A percentile compares a stretch with the other conserved stretches of the same genome.
Evolutionary conservation across 1,140 invertebrate genomes (phyloP).

Genomic region (Lucilia sericata): DNA sequence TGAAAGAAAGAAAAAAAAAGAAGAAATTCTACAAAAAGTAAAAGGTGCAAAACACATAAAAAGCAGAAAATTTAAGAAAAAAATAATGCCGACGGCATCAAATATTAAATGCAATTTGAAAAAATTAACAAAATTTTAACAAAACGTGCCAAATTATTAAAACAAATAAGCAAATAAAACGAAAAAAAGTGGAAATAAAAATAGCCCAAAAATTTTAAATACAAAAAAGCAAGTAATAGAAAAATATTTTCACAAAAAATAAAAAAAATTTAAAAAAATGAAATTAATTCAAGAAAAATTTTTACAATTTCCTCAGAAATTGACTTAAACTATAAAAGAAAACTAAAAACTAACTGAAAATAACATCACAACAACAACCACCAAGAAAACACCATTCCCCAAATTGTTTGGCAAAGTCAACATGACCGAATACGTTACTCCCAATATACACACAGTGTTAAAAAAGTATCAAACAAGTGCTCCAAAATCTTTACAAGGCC

Average conservation of each 20-base stretch:
- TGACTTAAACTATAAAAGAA: neutral
- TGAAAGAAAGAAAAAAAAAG: neutral
- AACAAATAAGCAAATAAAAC: slow-evolving; percentile 31
- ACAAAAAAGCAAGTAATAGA: slow-evolving; percentile 30
- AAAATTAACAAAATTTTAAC: neutral
- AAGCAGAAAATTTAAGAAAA: neutral
- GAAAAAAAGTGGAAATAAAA: too few relatives aligned
- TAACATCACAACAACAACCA: neutral
- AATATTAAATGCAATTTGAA: slow-evolving; percentile 10
- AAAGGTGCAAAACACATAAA: neutral
- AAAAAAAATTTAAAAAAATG: slow-evolving; percentile 28
- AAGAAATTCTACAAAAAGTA: slow-evolving; percentile 1
- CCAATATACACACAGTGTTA: slow-evolving; percentile 91
- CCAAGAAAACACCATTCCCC: neutral
- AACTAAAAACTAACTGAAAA: neutral
- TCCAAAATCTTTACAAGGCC: slow-evolving; percentile 90
- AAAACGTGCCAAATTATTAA: slow-evolving; percentile 39
- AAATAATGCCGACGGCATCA: slow-evolving; percentile 33
- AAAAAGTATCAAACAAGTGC: slow-evolving; percentile 94
- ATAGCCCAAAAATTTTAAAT: neutral
- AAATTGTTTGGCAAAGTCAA: slow-evolving; percentile 38
- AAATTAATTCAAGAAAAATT: neutral
- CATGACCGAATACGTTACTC: slow-evolving; percentile 80
- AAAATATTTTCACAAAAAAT: slow-evolving; percentile 9
- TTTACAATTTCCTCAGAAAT: neutral